Evolutionary conservation across 1,140 invertebrate species (phyloP).

Genomic region (Eriocheir sinensis): DNA sequence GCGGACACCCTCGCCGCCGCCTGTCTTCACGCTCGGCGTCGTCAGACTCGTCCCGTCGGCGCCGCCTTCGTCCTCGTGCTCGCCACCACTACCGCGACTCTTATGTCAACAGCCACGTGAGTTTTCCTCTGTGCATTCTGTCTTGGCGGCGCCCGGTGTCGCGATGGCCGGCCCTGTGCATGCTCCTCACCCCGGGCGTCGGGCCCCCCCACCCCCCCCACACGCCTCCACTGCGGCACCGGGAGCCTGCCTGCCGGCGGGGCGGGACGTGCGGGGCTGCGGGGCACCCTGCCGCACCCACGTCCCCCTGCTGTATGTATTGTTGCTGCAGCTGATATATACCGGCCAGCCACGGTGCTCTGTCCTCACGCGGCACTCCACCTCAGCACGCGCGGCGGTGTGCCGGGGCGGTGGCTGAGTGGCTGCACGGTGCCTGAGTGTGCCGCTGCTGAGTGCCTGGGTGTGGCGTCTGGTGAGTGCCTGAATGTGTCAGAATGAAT

Average conservation of each 20-base stretch:
- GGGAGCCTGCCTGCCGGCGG: slow-evolving; percentile 62
- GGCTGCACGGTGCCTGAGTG: neutral
- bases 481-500: too few relatives aligned
- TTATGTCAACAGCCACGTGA: slow-evolving; percentile 74
- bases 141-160: slow-evolving; percentile 62
- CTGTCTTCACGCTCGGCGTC: slow-evolving; percentile 63
- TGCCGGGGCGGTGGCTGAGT: neutral
- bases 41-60: slow-evolving; percentile 68
- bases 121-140: slow-evolving; percentile 44
- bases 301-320: slow-evolving; percentile 70
- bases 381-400: neutral
- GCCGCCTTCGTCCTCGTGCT: slow-evolving; percentile 62
- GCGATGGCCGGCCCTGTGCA: slow-evolving; percentile 44
- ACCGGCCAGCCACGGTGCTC: slow-evolving; percentile 66
- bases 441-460: neutral
- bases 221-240: slow-evolving; percentile 59
- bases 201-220: neutral
- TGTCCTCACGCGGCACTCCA: slow-evolving; percentile 40
- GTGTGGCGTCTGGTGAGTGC: neutral
- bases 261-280: slow-evolving; percentile 46
- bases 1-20: slow-evolving; percentile 52
- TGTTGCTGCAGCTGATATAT: slow-evolving; percentile 71
- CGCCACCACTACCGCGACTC: slow-evolving; percentile 69
- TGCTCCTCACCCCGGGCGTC: neutral
- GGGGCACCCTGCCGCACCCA: slow-evolving; percentile 42